These are phyloP conservation scores for Rousettus leschenaultii DNA, from an alignment of 2,113 vertebrate genomes.

Conservation along the genomic window DNA sequence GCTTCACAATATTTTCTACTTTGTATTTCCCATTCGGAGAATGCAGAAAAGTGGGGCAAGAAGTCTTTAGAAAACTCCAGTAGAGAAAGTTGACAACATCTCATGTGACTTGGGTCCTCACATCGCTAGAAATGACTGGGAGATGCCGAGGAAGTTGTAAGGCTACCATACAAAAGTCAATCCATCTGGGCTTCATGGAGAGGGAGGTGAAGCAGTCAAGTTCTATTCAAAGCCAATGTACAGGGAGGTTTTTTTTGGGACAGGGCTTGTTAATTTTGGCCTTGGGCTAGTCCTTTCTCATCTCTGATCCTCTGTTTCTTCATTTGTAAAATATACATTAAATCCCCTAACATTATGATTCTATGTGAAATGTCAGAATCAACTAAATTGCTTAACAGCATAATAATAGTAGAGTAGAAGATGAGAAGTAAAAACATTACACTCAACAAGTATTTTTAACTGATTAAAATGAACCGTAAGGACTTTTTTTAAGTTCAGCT, in stretches of 20 bases:
- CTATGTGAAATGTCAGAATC: not conserved
- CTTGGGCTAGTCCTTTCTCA: not conserved
- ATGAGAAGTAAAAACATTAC: not conserved
- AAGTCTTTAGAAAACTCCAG: not conserved
- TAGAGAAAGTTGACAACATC: not conserved
- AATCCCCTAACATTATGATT: not conserved
- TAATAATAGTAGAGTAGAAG: not conserved
- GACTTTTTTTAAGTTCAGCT: not conserved
- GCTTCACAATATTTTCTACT: not conserved
- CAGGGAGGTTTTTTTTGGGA: not conserved
- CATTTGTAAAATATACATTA: not conserved
- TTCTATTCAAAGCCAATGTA: not conserved
- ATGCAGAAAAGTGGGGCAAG: not conserved
- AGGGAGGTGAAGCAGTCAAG: not conserved
- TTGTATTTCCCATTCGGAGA: not conserved
- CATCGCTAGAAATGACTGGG: not conserved
- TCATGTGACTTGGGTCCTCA: not conserved
- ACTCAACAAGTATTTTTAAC: not conserved
- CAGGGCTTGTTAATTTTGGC: not conserved
- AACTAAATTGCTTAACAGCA: not conserved
- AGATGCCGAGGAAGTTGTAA: not conserved
- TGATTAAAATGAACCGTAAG: not conserved
- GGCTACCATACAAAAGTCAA: not conserved
- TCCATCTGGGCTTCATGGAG: not conserved
- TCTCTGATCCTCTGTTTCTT: conserved; percentile 2